Conservation (phyloP, 2,113 vertebrate species). For the Neogale vison region DNA sequence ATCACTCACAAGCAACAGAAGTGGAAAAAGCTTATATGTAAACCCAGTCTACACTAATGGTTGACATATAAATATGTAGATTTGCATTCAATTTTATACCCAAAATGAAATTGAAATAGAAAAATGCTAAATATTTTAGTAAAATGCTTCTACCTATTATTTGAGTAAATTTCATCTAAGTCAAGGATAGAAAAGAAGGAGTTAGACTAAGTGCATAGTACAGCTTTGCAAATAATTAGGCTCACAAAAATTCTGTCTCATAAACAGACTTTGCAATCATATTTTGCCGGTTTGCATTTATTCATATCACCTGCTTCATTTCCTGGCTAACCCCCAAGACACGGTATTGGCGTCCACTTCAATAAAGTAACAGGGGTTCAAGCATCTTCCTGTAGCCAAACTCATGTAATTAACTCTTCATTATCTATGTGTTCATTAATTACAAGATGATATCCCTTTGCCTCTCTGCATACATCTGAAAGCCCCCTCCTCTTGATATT, state of each 20-base stretch:
- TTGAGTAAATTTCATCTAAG: conserved; percentile 48
- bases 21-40: conserved; percentile 64
- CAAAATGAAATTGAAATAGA: conserved; percentile 63
- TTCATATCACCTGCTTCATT: conserved; percentile 45
- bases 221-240: conserved; percentile 62
- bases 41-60: conserved; percentile 58
- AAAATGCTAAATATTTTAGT: conserved; percentile 61
- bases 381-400: conserved; percentile 17
- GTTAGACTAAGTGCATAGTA: conserved; percentile 23
- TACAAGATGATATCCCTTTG: conserved; percentile 24
- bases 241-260: conserved; percentile 47
- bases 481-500: background rate
- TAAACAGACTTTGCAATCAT: conserved; percentile 45
- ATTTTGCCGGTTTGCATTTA: conserved; percentile 47
- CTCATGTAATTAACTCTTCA: conserved; percentile 44
- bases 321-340: conserved; percentile 50
- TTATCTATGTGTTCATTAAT: conserved; percentile 46
- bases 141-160: conserved; percentile 50
- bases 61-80: conserved; percentile 62
- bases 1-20: conserved; percentile 49
- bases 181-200: conserved; percentile 38
- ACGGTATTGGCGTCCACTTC: conserved; percentile 42
- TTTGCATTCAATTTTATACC: conserved; percentile 62
- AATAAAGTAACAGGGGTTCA: conserved; percentile 48
- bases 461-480: background rate